Base-by-base conservation (phyloP, 2,888 invertebrate genomes). In the Lucinisca nassula region DNA sequence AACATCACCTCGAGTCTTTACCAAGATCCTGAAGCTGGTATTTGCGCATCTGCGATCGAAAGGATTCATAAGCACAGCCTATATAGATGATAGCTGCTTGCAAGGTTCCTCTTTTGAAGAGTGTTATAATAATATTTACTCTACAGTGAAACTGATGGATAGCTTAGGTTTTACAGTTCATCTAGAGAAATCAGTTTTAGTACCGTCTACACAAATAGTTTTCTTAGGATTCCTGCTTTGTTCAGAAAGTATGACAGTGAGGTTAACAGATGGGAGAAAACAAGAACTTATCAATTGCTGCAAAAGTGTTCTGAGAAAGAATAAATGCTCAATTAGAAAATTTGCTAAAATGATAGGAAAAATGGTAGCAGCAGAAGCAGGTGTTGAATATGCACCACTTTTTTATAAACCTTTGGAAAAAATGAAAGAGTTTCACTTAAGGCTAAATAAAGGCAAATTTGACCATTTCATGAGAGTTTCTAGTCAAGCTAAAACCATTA, bases 1-100 rank as follows among this genome's bases (percentile, higher is more conserved):
- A n/a, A 37, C 76, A 3, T 35, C 67, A 17, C 85, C 82, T 12
- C 67, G 77, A 0, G 67, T 58, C n/a, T 79, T 76, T n/a, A 79
- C 85, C 0, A 73, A 77, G 73, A 40, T 10, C 14, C 79, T 35
- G 80, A 85, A 79, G 70, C 58, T 27, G 73, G 75, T 67, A 24
- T 82, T 79, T 40, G 21, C 70, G 35, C 10, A 24, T 3, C 55
- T 82, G 30, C 49, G 77, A 61, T n/a, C 70, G 12, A 79, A 30
- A 61, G 83, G 83, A 0, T 58, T 77, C 30, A 73, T 81, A 37
- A 79, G 73, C 40, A 72, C 79, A 6, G 85, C 70, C 0, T 90
- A 87, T 51, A 86, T 88, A 49, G 88, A 90, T 79, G 88, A 90
- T 30, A 77, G 70, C 14, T 83, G 76, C 40, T 67, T 90, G 35